A percentile compares a stretch with the other conserved stretches of the same genome.
Conservation (phyloP, 64 coral and sea anemone species). For the Platygyra sinensis region DNA sequence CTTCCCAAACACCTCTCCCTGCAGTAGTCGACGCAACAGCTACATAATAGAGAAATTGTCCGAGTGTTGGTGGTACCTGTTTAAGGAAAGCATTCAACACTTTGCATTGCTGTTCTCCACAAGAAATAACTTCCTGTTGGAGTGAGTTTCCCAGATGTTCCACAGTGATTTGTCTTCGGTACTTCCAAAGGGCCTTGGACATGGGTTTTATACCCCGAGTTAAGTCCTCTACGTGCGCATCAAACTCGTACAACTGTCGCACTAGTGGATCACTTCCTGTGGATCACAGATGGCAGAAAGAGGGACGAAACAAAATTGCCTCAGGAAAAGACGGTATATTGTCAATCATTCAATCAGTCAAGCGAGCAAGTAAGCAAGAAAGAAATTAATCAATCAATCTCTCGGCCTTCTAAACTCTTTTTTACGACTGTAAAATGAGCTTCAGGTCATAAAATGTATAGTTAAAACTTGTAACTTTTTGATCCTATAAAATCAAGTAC, state of each 20-base stretch:
- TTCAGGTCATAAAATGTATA: too few relatives aligned
- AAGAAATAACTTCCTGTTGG: constrained; percentile 11
- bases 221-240: neutral
- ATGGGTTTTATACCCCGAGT: neutral
- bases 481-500: too few relatives aligned
- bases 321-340: too few relatives aligned
- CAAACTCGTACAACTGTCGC: constrained; percentile 73
- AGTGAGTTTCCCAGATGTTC: constrained; percentile 22
- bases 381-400: neutral
- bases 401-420: too few relatives aligned
- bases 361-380: too few relatives aligned
- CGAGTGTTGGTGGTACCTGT: constrained; percentile 4
- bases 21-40: neutral
- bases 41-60: too few relatives aligned
- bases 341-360: neutral
- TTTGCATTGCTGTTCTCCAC: neutral
- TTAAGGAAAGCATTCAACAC: constrained; percentile 27
- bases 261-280: constrained; percentile 64
- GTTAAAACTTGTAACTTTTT: too few relatives aligned
- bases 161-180: constrained; percentile 60
- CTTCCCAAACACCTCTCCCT: neutral
- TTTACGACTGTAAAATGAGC: too few relatives aligned
- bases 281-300: neutral
- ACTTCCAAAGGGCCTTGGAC: constrained; percentile 49
- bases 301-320: neutral